These are phyloP conservation scores for Colinus virginianus DNA, from an alignment of 2,113 vertebrate species.

Conservation along the genomic window DNA sequence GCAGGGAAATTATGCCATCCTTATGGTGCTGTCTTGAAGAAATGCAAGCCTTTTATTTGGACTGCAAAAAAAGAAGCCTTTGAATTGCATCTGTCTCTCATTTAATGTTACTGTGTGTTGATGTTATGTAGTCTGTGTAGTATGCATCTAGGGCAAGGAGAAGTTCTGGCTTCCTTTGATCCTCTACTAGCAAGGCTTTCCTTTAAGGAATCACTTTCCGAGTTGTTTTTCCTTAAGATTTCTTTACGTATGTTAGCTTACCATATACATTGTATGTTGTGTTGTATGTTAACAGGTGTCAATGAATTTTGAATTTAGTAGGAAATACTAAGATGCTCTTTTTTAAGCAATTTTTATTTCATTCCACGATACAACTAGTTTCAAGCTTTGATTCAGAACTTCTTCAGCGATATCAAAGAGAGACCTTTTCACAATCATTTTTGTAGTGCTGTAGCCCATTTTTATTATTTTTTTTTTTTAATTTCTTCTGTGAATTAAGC, in stretches of 20 bases:
- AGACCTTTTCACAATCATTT: background rate
- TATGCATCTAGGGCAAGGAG: background rate
- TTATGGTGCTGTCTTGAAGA: background rate
- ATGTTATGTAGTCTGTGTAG: background rate
- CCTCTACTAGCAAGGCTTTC: background rate
- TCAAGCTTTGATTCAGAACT: background rate
- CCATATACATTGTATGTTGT: background rate
- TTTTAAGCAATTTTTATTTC: background rate
- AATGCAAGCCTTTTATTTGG: background rate
- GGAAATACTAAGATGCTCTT: background rate
- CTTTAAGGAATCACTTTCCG: background rate
- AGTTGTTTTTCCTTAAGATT: background rate
- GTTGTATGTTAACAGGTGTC: background rate
- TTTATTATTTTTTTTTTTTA: fast-evolving
- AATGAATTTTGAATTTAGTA: background rate
- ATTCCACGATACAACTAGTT: background rate
- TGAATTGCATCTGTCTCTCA: background rate
- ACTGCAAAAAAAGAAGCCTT: background rate
- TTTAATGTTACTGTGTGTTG: background rate
- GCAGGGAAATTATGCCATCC: background rate
- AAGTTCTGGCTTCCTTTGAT: background rate
- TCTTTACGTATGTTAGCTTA: background rate
- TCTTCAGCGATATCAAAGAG: background rate
- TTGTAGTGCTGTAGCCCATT: background rate
- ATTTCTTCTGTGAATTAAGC: background rate